Evolutionary conservation across 2,888 invertebrate genomes (phyloP).

Genomic region (Pandemis heparana): DNA sequence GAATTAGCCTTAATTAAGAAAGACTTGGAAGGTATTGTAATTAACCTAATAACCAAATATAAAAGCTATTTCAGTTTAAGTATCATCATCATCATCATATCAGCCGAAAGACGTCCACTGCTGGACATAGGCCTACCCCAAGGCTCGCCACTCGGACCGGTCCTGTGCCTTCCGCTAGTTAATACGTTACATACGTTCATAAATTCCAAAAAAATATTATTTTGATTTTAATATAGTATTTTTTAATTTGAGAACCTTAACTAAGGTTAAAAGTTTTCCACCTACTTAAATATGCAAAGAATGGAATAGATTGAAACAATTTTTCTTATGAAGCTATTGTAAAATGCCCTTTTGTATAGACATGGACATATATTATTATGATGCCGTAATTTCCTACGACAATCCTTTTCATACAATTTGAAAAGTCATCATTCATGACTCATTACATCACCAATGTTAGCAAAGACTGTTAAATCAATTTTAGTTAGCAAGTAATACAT

Average conservation of each 20-base stretch:
- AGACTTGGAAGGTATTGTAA: not conserved
- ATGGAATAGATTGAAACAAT: not conserved
- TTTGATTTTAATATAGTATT: too few relatives aligned
- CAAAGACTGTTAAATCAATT: not conserved
- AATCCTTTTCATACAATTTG: not conserved
- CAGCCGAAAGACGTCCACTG: not conserved
- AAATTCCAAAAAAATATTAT: too few relatives aligned
- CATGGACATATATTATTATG: not conserved
- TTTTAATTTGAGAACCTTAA: too few relatives aligned
- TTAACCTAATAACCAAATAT: not conserved
- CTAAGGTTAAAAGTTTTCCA: too few relatives aligned
- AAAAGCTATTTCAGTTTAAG: constrained; percentile 6
- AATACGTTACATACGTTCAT: too few relatives aligned
- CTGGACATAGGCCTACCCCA: too few relatives aligned
- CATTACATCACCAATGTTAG: not conserved
- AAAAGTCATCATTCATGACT: not conserved
- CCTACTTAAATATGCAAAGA: not conserved
- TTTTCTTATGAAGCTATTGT: not conserved
- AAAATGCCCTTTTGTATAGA: not conserved
- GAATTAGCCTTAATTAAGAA: not conserved
- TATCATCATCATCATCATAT: not conserved
- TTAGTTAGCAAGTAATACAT: too few relatives aligned
- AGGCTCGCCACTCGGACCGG: too few relatives aligned
- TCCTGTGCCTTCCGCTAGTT: too few relatives aligned
- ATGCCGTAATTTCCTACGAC: not conserved